Evolutionary conservation across 2,797 vertebrate genomes (phyloP).

Genomic region (Lacerta agilis): DNA sequence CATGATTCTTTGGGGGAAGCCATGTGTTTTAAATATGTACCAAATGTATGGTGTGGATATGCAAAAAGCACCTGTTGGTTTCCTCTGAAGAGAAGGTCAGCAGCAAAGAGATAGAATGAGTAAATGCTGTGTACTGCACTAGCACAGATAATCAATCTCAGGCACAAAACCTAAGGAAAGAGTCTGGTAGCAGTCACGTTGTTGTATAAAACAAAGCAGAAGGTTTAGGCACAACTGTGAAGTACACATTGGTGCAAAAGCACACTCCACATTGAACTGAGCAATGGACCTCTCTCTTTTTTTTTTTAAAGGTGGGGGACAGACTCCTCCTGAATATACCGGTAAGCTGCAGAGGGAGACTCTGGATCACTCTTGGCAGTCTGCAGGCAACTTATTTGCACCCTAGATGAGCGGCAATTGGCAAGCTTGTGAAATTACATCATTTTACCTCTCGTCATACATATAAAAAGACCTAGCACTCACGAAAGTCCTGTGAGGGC

Average conservation of each 20-base stretch:
- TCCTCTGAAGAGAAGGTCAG: not conserved
- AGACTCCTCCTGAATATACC: not conserved
- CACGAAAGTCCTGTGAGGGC: constrained; percentile 93
- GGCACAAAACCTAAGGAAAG: not conserved
- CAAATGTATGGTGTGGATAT: not conserved
- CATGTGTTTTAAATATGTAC: too few relatives aligned
- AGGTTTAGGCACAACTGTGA: not conserved
- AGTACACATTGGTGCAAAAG: not conserved
- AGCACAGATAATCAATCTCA: not conserved
- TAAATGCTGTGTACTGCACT: not conserved
- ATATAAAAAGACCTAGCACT: constrained; percentile 76
- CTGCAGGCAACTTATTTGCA: not conserved
- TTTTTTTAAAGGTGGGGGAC: not conserved
- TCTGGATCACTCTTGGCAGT: not conserved
- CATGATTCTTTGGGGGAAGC: too few relatives aligned
- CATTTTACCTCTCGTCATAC: not conserved
- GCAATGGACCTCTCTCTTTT: not conserved
- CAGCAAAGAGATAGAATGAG: not conserved
- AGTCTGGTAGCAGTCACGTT: not conserved
- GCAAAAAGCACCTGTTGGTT: not conserved
- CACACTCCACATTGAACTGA: not conserved
- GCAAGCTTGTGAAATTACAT: not conserved
- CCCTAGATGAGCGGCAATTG: too few relatives aligned
- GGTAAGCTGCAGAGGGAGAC: not conserved
- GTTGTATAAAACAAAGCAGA: not conserved